Evolutionary conservation across 2,888 invertebrate species (phyloP), one percentile per base, ranked within the genome.

Genomic region (Gasteruption jaculator): DNA sequence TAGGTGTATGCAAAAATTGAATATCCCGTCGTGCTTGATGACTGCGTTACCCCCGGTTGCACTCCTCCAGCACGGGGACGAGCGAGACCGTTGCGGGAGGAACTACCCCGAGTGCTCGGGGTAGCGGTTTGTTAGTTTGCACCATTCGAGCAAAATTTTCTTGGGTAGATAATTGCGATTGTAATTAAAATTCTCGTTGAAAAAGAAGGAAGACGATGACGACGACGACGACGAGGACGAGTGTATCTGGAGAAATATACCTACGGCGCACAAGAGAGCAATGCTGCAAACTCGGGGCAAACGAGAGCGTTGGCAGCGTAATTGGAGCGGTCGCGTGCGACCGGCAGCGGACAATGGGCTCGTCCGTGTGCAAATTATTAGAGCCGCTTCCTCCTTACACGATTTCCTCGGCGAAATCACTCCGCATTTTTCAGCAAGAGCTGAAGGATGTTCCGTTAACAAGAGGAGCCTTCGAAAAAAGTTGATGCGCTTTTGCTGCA

Each of bases 341-440:
- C 55, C 55, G 50, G 49, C 56, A 47, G 53, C 54, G 59, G 58
- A 69, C 66, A 69, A 69, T 68, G 56, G 67, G 62, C 56, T 58
- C 64, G 65, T 57, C 61, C 65, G 60, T 66, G 63, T 65, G 65
- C 57, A 61, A 67, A 68, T 68, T 68, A 66, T 68, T 64, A 64
- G 60, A 58, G 53, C 54, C 44, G 14, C 45, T 42, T 38, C 49
- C 51, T 48, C 49, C 49, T 43, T 42, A 43, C 47, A 29, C 24
- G 12, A 8, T 30, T 21, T 37, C 32, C 36, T n/a, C n/a, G n/a
- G n/a, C n/a, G n/a, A n/a, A n/a, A 35, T 40, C 36, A 18, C 7
- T 36, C 18, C 20, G 12, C 19, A n/a, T n/a, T n/a, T n/a, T n/a
- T n/a, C n/a, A n/a, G n/a, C n/a, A n/a, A n/a, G n/a, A n/a, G n/a